Evolutionary conservation across 2,797 vertebrate genomes (phyloP).

Genomic region (Gadopsis bispinosus): DNA sequence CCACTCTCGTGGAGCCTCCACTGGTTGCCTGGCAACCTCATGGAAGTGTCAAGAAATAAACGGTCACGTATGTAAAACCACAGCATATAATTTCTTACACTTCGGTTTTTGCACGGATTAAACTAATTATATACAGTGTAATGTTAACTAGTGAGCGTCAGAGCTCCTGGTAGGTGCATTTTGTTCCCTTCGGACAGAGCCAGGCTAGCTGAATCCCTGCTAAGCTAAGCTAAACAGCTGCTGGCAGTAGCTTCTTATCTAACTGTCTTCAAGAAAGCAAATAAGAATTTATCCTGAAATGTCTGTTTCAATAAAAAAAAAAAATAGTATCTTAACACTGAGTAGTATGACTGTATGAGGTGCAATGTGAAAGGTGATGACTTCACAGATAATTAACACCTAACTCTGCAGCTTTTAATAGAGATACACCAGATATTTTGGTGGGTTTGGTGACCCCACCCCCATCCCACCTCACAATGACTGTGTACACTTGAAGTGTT

Average conservation of each 20-base stretch:
- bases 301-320: not conserved
- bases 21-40: not conserved
- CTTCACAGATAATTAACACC: not conserved
- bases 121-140: not conserved
- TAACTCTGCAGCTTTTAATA: not conserved
- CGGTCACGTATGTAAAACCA: too few species aligned
- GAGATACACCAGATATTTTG: not conserved
- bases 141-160: not conserved
- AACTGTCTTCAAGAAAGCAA: not conserved
- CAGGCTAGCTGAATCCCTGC: not conserved
- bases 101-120: not conserved
- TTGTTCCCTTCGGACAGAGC: not conserved
- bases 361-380: not conserved
- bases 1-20: not conserved
- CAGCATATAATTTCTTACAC: not conserved
- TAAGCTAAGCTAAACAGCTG: slow-evolving; percentile 1
- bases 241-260: not conserved
- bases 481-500: not conserved
- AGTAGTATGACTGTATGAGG: not conserved
- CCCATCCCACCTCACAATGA: not conserved
- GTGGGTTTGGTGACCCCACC: not conserved
- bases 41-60: too few species aligned
- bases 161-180: not conserved
- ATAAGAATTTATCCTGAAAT: not conserved
- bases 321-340: not conserved